Evolutionary conservation across 2,797 vertebrate genomes (phyloP), one percentile per base, ranked within the genome.

Genomic region (Brachymystax lenok): DNA sequence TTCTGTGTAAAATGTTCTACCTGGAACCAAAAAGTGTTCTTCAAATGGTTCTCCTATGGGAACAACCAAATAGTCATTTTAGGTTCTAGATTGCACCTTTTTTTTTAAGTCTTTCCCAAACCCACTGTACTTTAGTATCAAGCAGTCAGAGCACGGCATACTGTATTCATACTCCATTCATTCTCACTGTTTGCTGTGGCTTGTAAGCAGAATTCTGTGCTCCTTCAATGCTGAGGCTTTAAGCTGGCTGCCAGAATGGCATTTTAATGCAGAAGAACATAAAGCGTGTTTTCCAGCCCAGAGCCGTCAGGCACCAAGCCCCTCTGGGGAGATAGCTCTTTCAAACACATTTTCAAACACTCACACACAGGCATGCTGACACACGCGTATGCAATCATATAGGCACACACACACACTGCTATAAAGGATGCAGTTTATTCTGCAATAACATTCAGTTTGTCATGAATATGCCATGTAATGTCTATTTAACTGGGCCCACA

Each of bases 401-500:
- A 78, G 77, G 56, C 40, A 46, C 8, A 8, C 40, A 10, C 40
- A 13, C 40, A 46, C 40, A 13, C 40, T 12, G 40, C 40, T 46
- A 13, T 46, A 46, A 46, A 46, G 40, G 40, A 46, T 46, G 40
- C 2, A 12, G 10, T 46, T 46, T 35, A n/a, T 46, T 46, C 28
- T 33, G 14, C 71, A 28, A 56, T 56, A 56, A 72, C 17, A 74
- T 76, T 85, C 74, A 80, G 28, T 86, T 83, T 77, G 12, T 83
- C 75, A 77, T 82, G 79, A 82, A 83, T 84, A 75, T 77, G 80
- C 84, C 77, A 80, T 85, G 73, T 51, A 27, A 27, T 82, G 83
- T 79, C 82, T 80, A 75, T 80, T 87, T 79, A 87, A 88, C 80
- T 35, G 56, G 83, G 79, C 87, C 70, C 59, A 74, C 79, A 83